Conservation (phyloP, 2,797 vertebrate species). For the Xenops minutus region DNA sequence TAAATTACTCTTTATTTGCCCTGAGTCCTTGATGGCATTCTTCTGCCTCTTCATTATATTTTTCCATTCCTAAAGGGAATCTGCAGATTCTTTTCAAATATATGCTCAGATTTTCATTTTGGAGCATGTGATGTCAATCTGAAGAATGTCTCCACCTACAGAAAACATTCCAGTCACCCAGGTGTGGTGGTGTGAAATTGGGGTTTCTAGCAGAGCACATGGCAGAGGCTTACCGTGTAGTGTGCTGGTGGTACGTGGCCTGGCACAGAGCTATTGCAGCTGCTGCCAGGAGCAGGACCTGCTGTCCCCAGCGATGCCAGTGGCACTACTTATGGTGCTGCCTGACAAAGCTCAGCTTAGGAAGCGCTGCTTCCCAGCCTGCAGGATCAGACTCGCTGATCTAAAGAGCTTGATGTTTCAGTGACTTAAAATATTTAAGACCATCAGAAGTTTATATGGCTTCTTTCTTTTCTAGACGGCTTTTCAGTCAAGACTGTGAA, state of each 20-base stretch:
- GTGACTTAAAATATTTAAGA: background rate
- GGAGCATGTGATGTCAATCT: background rate
- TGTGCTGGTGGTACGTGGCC: fast-evolving
- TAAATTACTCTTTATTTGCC: background rate
- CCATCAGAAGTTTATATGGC: background rate
- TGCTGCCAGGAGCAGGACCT: background rate
- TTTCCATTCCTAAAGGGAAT: background rate
- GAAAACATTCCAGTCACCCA: background rate
- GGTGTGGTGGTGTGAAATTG: background rate
- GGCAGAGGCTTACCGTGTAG: background rate
- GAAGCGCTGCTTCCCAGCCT: background rate
- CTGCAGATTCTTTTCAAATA: background rate
- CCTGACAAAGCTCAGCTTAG: background rate
- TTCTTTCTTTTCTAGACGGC: slow-evolving; percentile 78
- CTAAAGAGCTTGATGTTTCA: background rate
- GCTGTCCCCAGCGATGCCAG: background rate
- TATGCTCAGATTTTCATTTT: background rate
- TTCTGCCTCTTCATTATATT: background rate
- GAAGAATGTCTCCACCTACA: background rate
- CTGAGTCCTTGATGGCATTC: background rate
- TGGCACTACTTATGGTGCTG: background rate
- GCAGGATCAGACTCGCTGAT: background rate
- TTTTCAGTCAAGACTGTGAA: slow-evolving; percentile 84
- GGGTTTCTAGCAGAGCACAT: background rate
- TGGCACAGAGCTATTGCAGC: background rate